These are phyloP conservation scores for Ostrea denselamellosa DNA, from an alignment of 1,140 invertebrate species.

Conservation along the genomic window DNA sequence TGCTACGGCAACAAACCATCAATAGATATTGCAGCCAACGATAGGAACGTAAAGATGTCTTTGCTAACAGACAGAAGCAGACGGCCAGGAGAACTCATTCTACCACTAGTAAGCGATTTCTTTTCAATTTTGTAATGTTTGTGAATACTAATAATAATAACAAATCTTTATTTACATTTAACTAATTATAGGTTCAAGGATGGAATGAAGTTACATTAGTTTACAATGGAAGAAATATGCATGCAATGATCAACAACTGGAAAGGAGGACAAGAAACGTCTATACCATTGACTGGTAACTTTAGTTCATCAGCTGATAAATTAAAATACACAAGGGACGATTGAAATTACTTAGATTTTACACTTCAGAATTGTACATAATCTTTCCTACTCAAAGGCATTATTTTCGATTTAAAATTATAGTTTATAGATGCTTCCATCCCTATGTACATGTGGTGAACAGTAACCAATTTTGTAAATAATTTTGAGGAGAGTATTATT, in stretches of 20 bases:
- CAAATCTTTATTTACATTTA: background rate
- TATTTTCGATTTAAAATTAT: no score
- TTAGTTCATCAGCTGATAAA: background rate
- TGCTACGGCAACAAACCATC: slow-evolving; percentile 48
- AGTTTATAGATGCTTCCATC: no score
- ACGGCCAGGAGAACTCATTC: slow-evolving; percentile 27
- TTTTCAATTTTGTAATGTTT: background rate
- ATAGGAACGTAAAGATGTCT: slow-evolving; percentile 47
- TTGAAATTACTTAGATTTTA: no score
- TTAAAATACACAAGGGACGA: no score
- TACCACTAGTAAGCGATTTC: slow-evolving; percentile 49
- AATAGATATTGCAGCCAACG: slow-evolving; percentile 50
- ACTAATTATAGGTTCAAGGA: slow-evolving; percentile 44
- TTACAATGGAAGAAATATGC: slow-evolving; percentile 50
- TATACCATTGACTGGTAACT: slow-evolving; percentile 47
- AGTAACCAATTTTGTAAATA: no score
- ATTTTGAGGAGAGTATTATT: no score
- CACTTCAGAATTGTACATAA: no score
- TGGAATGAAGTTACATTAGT: slow-evolving; percentile 57
- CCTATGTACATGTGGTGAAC: no score
- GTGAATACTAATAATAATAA: background rate
- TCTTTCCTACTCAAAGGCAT: no score
- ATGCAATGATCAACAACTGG: slow-evolving; percentile 52
- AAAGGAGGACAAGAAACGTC: slow-evolving; percentile 44
- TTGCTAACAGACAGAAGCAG: slow-evolving; percentile 35